Evolutionary conservation across 1,140 invertebrate genomes (phyloP), one percentile per base, ranked within the genome.

Genomic region (Leptestheria dahalacensis): DNA sequence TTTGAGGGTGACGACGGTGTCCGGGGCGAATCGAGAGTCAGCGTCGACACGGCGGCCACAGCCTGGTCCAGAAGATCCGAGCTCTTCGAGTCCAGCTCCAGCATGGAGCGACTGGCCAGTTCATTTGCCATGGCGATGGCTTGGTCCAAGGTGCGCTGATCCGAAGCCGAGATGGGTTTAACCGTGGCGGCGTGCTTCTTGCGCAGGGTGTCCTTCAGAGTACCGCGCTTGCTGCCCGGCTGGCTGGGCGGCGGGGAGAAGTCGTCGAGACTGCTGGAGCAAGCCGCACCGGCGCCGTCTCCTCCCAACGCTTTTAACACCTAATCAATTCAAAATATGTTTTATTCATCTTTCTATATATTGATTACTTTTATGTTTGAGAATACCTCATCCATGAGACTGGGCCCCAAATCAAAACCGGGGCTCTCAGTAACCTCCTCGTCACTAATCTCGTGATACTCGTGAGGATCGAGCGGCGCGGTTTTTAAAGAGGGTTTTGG

Each of bases 51-150:
- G 58, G 63, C 64, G 21, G 59, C 64, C 24, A 62, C 52, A 2
- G 57, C 64, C 48, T 66, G 46, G 28, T 65, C 63, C 29, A 63
- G 61, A 51, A 57, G 82, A 20, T 65, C 78, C 48, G 60, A 67
- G 26, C 69, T 66, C 54, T 63, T 61, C 24, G 60, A 52, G 56
- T 82, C 85, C 61, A 88, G 72, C 67, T 89, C 85, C 66, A 82
- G 84, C 86, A 94, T 91, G 2, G 88, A 91, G 67, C 82, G 83
- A 52, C 81, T 82, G 28, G 88, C 91, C 58, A 96, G 78, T 72
- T 96, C 91, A 74, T 93, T 93, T 23, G 91, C 91, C 73, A 95
- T 79, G 28, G 88, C 90, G 62, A 96, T 94, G 3, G 92, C 92
- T 48, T 86, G 86, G 65, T 97, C 91, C 26, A 97, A 75, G n/a